Percentiles rank a stretch among this genome's conserved stretches.
phyloP scores from a whole-genome alignment of 2,113 vertebrate genomes.

The Montifringilla adamsi region DNA sequence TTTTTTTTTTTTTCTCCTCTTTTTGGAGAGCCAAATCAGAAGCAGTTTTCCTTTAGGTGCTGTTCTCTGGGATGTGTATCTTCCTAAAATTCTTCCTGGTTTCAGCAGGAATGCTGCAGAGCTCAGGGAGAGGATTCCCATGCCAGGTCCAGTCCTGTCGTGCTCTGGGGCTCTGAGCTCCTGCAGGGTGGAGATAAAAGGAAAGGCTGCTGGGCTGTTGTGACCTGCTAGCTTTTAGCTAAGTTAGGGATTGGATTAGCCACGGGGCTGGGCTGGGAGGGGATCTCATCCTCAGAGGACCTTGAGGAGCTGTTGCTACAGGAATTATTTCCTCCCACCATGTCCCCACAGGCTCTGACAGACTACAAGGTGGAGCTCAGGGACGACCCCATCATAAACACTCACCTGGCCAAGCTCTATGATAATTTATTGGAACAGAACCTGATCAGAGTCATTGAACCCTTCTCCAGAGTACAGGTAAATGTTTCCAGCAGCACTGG shows the following conservation, averaged over 20 bases:
- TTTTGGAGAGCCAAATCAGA: not conserved
- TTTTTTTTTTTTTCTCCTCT: not conserved
- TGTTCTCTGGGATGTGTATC: not conserved
- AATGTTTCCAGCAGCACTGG: not conserved
- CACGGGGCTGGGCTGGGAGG: not conserved
- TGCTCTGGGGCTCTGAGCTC: not conserved
- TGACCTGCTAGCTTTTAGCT: not conserved
- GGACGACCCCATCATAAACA: slow-evolving; percentile 97
- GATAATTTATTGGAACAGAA: slow-evolving; percentile 98
- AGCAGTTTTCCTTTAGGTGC: not conserved
- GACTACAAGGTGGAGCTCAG: slow-evolving; percentile 95
- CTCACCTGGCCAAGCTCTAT: slow-evolving; percentile 93
- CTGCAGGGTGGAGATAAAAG: not conserved
- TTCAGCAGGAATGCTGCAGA: not conserved
- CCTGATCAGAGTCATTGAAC: slow-evolving; percentile 97
- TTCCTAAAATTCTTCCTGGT: not conserved
- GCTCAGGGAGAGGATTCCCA: not conserved
- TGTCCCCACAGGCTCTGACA: slow-evolving; percentile 85
- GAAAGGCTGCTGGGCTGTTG: not conserved
- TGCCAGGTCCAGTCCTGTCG: rapidly evolving
- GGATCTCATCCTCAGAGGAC: not conserved
- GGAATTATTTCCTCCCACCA: rapidly evolving
- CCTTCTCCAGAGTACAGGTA: slow-evolving; percentile 98
- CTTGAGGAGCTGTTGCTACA: not conserved
- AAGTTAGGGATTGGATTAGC: not conserved